phyloP scores from a whole-genome alignment of 2,888 invertebrate genomes.

The Phaedon cochleariae region DNA sequence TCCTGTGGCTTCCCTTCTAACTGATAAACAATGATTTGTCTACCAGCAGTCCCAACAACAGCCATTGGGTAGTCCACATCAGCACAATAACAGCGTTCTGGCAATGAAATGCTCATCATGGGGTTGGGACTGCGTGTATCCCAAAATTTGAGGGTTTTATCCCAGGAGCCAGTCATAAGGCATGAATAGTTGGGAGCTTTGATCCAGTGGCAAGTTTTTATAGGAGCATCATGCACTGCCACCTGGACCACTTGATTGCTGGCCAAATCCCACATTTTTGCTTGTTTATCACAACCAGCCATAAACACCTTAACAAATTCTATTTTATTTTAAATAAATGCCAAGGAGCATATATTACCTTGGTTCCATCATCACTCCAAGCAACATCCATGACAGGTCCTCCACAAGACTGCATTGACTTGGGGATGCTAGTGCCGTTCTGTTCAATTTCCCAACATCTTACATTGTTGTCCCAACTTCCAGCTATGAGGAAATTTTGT shows the following conservation, averaged over 20 bases:
- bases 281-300: conserved; percentile 92
- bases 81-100: conserved; percentile 96
- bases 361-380: conserved; percentile 84
- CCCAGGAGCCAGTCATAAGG: conserved; percentile 99
- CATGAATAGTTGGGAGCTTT: conserved; percentile 95
- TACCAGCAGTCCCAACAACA: conserved; percentile 93
- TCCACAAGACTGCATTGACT: conserved; percentile 95
- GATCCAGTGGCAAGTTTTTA: conserved; percentile 97
- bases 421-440: conserved; percentile 92
- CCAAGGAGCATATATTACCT: conserved; percentile 45
- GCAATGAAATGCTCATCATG: conserved; percentile 87
- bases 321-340: conserved; percentile 2
- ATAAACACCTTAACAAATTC: conserved; percentile 77
- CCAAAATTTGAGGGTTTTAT: conserved; percentile 99
- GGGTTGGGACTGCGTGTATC: conserved; percentile 91
- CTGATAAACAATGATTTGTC: conserved; percentile 91
- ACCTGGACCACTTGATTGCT: conserved; percentile 92
- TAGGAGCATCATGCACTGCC: conserved; percentile 94
- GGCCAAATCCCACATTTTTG: conserved; percentile 91
- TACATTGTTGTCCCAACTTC: conserved; percentile 93
- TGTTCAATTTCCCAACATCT: conserved; percentile 94
- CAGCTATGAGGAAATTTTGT: conserved; percentile 91
- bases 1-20: conserved; percentile 94
- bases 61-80: conserved; percentile 99
- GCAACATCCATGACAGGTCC: conserved; percentile 96